phyloP scores from a whole-genome alignment of 1,140 invertebrate species.

The Sarcophaga peregrina region DNA sequence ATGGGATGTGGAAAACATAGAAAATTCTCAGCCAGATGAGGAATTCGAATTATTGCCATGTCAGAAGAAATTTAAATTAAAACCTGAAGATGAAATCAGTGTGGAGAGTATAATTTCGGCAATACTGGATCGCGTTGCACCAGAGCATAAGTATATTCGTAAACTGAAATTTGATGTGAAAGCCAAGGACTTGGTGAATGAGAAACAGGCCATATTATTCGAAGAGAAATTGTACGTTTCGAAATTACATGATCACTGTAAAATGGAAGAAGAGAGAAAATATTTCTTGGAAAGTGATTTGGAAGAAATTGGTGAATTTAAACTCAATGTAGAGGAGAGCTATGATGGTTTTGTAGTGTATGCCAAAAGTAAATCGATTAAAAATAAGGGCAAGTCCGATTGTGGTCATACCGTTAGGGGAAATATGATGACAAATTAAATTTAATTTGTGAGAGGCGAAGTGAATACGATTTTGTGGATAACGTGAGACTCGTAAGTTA shows the following conservation, averaged over 20 bases:
- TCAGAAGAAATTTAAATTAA: slow-evolving; percentile 50
- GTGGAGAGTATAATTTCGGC: slow-evolving; percentile 60
- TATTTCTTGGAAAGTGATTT: slow-evolving; percentile 60
- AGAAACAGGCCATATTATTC: slow-evolving; percentile 54
- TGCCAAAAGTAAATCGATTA: slow-evolving; percentile 59
- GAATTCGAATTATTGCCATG: slow-evolving; percentile 44
- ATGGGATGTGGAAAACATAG: slow-evolving; percentile 6
- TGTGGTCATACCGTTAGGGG: slow-evolving; percentile 59
- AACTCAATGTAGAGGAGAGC: slow-evolving; percentile 58
- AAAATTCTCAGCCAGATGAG: slow-evolving; percentile 17
- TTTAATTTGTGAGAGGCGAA: slow-evolving; percentile 58
- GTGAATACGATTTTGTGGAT: slow-evolving; percentile 59
- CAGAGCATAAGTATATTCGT: slow-evolving; percentile 50
- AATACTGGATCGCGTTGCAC: slow-evolving; percentile 52
- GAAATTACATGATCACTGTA: slow-evolving; percentile 55
- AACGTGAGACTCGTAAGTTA: slow-evolving; percentile 49
- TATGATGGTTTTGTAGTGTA: slow-evolving; percentile 58
- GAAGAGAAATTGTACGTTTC: slow-evolving; percentile 58
- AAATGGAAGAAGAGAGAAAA: slow-evolving; percentile 55
- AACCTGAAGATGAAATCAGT: slow-evolving; percentile 62
- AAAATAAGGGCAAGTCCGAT: slow-evolving; percentile 51
- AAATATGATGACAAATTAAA: slow-evolving; percentile 62
- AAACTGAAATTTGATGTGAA: slow-evolving; percentile 54
- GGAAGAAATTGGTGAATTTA: slow-evolving; percentile 55
- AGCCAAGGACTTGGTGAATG: slow-evolving; percentile 55